Conservation (phyloP, 1,140 invertebrate species). For the Pantala flavescens region DNA sequence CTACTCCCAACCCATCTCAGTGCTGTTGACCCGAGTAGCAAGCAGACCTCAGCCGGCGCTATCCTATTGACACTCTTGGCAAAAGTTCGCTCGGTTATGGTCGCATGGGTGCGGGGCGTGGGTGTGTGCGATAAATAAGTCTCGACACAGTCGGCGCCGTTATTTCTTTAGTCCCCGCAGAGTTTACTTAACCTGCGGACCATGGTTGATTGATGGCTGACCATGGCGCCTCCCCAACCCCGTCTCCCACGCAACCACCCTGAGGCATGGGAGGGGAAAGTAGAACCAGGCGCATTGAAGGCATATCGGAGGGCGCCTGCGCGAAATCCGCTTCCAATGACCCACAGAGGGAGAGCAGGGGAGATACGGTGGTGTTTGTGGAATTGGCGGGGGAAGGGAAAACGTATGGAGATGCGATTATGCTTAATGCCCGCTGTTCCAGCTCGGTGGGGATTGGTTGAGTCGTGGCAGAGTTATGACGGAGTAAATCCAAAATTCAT, state of each 20-base stretch:
- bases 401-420: neutral
- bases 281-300: neutral
- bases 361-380: neutral
- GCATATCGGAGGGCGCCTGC: neutral
- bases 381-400: neutral
- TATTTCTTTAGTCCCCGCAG: neutral
- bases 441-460: conserved; percentile 2
- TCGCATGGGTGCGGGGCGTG: no score
- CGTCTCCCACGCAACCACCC: neutral
- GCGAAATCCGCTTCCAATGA: neutral
- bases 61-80: no score
- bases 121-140: neutral
- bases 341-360: neutral
- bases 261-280: neutral
- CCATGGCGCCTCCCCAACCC: neutral
- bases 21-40: no score
- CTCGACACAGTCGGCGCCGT: neutral
- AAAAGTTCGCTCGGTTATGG: no score
- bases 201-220: neutral
- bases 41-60: no score
- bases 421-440: neutral
- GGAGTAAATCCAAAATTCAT: neutral
- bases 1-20: no score
- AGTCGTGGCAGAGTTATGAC: neutral
- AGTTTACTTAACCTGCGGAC: conserved; percentile 8